phyloP scores from a whole-genome alignment of 2,113 vertebrate species.

The Podilymbus podiceps region DNA sequence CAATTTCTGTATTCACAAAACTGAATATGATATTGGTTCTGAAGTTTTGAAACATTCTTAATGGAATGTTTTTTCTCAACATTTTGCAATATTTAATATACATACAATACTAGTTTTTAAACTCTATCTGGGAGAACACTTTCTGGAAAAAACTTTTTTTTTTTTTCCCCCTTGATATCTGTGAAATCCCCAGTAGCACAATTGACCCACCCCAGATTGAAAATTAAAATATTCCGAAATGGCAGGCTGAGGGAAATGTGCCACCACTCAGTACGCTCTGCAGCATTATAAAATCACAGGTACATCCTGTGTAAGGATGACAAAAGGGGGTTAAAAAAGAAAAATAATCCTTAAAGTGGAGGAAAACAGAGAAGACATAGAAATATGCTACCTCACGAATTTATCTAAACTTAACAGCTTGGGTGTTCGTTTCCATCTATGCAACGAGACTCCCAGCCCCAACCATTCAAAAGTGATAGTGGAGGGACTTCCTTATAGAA shows the following conservation, averaged over 20 bases:
- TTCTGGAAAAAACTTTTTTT: not conserved
- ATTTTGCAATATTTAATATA: not conserved
- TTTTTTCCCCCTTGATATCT: not conserved
- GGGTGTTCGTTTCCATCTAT: not conserved
- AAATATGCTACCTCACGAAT: not conserved
- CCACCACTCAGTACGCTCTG: not conserved
- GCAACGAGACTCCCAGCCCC: not conserved
- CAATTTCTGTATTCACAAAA: too few species aligned
- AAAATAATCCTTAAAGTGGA: not conserved
- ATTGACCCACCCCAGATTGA: not conserved
- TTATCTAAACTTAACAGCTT: not conserved
- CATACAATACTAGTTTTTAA: not conserved
- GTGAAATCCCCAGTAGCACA: not conserved
- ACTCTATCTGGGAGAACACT: not conserved
- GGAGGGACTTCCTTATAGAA: not conserved
- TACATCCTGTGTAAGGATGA: not conserved
- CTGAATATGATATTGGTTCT: too few species aligned
- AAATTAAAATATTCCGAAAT: not conserved
- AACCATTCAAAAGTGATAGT: not conserved
- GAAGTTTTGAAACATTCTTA: too few species aligned
- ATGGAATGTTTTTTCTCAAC: not conserved
- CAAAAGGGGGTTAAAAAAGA: not conserved
- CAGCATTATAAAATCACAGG: not conserved
- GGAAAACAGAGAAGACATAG: not conserved
- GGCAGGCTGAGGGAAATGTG: not conserved